Conservation (phyloP, 2,113 vertebrate species). For the Neotoma lepida region DNA sequence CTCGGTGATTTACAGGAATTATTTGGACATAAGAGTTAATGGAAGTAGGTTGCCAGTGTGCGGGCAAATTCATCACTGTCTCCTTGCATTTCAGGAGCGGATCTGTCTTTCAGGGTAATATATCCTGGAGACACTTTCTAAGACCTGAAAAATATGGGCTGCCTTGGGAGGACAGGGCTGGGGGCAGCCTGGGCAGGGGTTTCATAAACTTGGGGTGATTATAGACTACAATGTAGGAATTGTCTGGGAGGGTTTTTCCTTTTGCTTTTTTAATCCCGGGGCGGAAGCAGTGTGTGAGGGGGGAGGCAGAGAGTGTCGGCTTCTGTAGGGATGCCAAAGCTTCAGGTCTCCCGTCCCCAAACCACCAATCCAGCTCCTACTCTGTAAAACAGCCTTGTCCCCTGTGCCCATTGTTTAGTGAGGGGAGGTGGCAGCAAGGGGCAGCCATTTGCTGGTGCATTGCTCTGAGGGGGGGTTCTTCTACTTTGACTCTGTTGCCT, state of each 20-base stretch:
- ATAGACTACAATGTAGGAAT: neutral
- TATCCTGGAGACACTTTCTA: conserved; percentile 59
- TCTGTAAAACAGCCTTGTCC: neutral
- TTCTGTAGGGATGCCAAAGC: neutral
- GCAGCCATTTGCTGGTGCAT: neutral
- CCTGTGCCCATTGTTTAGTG: neutral
- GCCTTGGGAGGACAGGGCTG: neutral
- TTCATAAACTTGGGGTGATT: neutral
- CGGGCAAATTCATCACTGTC: conserved; percentile 73
- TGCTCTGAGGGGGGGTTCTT: neutral
- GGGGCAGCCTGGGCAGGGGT: neutral
- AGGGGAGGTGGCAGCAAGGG: neutral
- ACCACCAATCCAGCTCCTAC: neutral
- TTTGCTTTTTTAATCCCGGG: neutral
- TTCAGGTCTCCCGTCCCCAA: too few relatives aligned
- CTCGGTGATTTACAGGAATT: conserved; percentile 74
- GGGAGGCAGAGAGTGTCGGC: neutral
- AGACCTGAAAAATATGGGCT: conserved; percentile 41
- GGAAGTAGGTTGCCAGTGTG: conserved; percentile 71
- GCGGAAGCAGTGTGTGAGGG: neutral
- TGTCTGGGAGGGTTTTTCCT: neutral
- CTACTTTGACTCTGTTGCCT: neutral
- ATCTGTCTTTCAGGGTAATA: conserved; percentile 65
- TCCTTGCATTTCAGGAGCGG: conserved; percentile 65
- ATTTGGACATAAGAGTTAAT: conserved; percentile 76